Percentiles rank a stretch among this genome's conserved stretches.
phyloP scores from a whole-genome alignment of 2,888 invertebrate species.

The Prosopocoilus inquinatus region DNA sequence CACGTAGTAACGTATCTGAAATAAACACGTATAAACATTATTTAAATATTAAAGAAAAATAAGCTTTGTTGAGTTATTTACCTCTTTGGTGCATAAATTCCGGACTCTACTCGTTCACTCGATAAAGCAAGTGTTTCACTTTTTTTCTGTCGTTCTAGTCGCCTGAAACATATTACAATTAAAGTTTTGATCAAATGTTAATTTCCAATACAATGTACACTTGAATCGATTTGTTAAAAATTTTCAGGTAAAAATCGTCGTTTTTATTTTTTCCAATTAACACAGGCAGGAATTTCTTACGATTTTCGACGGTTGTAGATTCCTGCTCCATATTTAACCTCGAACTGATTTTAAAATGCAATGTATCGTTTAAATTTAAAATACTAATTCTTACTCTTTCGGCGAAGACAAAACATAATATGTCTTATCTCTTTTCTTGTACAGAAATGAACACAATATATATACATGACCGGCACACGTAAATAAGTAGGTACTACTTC shows the following conservation, averaged over 20 bases:
- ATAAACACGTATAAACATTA: conserved; percentile 11
- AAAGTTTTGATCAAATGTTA: conserved; percentile 3
- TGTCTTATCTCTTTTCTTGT: no score
- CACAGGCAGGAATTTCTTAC: conserved; percentile 36
- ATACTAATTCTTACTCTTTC: no score
- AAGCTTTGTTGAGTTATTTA: conserved; percentile 18
- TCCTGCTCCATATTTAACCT: no score
- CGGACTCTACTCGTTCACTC: conserved; percentile 28
- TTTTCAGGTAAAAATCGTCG: conserved; percentile 28
- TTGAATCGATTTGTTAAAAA: conserved; percentile 31
- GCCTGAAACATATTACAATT: conserved; percentile 19
- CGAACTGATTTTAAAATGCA: no score
- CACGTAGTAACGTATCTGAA: conserved; percentile 43
- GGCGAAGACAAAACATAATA: no score
- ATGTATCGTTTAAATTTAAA: no score
- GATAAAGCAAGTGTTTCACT: conserved; percentile 11
- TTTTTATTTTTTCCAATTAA: conserved; percentile 30
- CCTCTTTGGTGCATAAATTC: conserved; percentile 35
- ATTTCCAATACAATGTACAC: conserved; percentile 29
- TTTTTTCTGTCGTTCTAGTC: conserved; percentile 8
- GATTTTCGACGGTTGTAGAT: conserved; percentile 25
- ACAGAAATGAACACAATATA: no score
- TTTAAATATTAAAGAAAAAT: background rate
- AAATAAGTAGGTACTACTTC: no score
- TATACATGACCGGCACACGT: no score